Base-by-base conservation (phyloP, 1,140 invertebrate genomes). In the Aphelinus atriplicis region DNA sequence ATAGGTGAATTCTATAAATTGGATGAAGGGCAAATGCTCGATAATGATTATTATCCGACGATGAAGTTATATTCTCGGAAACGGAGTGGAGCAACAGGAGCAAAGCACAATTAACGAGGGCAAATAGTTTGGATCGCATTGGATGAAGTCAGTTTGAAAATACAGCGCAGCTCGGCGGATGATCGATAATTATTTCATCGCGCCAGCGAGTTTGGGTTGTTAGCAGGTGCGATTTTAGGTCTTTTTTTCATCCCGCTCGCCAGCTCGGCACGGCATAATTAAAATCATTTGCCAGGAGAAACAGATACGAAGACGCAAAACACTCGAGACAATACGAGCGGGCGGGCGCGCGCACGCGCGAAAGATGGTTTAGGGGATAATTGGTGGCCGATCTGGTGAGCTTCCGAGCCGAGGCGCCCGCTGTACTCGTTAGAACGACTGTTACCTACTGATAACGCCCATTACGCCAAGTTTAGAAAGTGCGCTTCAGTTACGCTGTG, bases 341-440 rank as follows among this genome's bases (percentile, higher is more conserved):
- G 63, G 63, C 47, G 7, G 46, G 46, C 61, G 7, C 51, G 51
- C 1, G 10, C n/a, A 26, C 45, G 53, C 7, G 57, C 65, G 42
- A 50, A n/a, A 43, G 46, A 53, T 26, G 57, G 58, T 62, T 75
- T 68, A 72, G 73, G 71, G 58, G 71, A 64, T 75, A 75, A 75
- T 75, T 75, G 73, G 66, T 69, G 73, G n/a, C 67, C 57, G 67
- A 75, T 75, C 66, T 75, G 60, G 3, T 7, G 47, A 55, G 43
- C 55, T 76, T 79, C 64, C 26, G 26, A 26, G 26, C 26, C 26
- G 26, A 26, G 26, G 26, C 26, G 26, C 68, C 57, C 51, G 77
- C 77, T 66, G 77, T 82, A 82, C 80, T 84, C 81, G 77, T 83
- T 84, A 80, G 77, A 84, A 80, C 80, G 80, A 79, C 78, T 81